phyloP scores from a whole-genome alignment of 2,113 vertebrate genomes.

The Thymallus thymallus region DNA sequence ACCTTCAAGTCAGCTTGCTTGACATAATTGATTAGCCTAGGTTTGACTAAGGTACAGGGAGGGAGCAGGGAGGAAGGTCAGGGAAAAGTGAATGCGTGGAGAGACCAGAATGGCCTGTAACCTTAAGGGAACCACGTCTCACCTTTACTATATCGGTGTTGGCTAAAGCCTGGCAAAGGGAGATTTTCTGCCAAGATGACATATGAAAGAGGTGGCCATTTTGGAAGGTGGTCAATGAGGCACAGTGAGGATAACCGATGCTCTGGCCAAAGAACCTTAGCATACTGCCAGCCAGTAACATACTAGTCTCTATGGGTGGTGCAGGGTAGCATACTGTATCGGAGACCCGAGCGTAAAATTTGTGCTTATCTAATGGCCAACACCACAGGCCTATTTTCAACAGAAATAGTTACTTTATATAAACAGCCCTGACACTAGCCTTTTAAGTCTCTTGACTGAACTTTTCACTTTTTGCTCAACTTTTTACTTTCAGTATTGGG shows the following conservation, averaged over 20 bases:
- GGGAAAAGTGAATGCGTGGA: background rate
- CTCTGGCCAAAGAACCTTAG: background rate
- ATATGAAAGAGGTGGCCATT: conserved; percentile 54
- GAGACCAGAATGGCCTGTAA: background rate
- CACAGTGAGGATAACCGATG: conserved; percentile 45
- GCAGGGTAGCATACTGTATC: background rate
- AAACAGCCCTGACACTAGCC: background rate
- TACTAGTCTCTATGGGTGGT: background rate
- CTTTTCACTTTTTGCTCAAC: background rate
- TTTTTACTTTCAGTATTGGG: background rate
- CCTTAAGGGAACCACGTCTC: conserved; percentile 22
- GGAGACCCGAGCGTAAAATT: background rate
- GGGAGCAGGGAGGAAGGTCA: background rate
- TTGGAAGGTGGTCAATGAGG: conserved; percentile 58
- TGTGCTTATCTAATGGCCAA: background rate
- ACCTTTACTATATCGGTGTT: conserved; percentile 2
- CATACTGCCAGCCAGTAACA: background rate
- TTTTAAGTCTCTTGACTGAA: background rate
- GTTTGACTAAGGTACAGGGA: conserved; percentile 30
- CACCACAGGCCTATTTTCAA: background rate
- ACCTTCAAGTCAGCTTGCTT: conserved; percentile 26
- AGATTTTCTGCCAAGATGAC: conserved; percentile 47
- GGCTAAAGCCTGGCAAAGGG: conserved; percentile 1
- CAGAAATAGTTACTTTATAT: background rate
- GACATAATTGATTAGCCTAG: conserved; percentile 18